A percentile compares a stretch with the other conserved stretches of the same genome.
These are phyloP conservation scores for Tipula lateralis DNA, from an alignment of 2,888 invertebrate species.

Conservation along the genomic window DNA sequence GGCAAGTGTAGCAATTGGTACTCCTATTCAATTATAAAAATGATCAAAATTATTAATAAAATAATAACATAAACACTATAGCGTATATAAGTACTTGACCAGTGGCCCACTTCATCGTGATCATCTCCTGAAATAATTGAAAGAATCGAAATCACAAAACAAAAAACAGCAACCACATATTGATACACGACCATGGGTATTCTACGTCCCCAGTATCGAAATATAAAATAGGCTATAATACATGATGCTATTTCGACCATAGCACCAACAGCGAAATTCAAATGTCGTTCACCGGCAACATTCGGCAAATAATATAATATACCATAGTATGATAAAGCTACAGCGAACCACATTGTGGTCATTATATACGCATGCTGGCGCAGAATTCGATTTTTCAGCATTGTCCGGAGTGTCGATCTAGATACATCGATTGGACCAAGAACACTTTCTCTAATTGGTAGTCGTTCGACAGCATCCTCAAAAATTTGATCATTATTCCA, in stretches of 20 bases:
- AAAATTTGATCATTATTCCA: conserved; percentile 39
- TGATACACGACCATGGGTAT: conserved; percentile 48
- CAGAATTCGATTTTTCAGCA: conserved; percentile 34
- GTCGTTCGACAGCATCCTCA: conserved; percentile 34
- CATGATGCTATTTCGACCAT: conserved; percentile 50
- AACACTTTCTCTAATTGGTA: no score
- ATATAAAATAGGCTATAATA: conserved; percentile 43
- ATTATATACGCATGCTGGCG: conserved; percentile 37
- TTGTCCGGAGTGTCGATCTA: no score
- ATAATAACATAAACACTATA: conserved; percentile 20
- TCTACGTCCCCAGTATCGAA: conserved; percentile 49
- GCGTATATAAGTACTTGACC: background rate
- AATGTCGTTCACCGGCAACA: conserved; percentile 49
- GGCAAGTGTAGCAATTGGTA: conserved; percentile 37
- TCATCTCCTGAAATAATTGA: conserved; percentile 27
- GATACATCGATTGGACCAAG: no score
- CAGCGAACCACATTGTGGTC: conserved; percentile 46
- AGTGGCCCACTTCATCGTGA: background rate
- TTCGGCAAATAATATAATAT: conserved; percentile 47
- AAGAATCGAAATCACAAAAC: conserved; percentile 46
- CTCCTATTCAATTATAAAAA: background rate
- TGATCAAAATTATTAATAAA: no score
- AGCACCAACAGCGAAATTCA: conserved; percentile 51
- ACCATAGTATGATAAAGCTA: conserved; percentile 49
- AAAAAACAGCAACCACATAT: conserved; percentile 45